phyloP scores from a whole-genome alignment of 2,113 vertebrate genomes.

The Stigmatopora argus region DNA sequence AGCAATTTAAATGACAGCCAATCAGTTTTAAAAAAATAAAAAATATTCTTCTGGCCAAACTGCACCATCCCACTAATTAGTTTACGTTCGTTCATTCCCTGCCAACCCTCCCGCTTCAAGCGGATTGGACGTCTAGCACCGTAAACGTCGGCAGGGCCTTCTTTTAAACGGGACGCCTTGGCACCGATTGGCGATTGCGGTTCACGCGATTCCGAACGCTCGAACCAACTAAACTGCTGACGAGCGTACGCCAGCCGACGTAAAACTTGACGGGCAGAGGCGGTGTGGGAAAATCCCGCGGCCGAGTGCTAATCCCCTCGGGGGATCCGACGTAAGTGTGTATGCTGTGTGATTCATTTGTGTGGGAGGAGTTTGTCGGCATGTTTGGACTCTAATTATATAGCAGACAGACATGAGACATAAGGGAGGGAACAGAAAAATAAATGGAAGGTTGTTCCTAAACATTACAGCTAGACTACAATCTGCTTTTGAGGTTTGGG shows the following conservation, averaged over 20 bases:
- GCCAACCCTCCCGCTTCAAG: no score
- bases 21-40: no score
- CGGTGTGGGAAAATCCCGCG: conserved; percentile 50
- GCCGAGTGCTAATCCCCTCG: conserved; percentile 45
- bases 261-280: conserved; percentile 31
- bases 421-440: not conserved
- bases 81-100: no score
- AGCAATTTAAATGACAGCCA: no score
- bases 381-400: not conserved
- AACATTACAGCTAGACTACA: not conserved
- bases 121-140: no score
- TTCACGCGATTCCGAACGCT: not conserved
- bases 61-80: no score
- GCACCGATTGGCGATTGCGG: not conserved
- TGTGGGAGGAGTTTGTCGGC: conserved; percentile 1
- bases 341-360: conserved; percentile 35
- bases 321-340: conserved; percentile 25
- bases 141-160: not conserved
- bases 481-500: not conserved
- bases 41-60: no score
- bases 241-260: conserved; percentile 37
- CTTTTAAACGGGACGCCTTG: not conserved
- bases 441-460: not conserved
- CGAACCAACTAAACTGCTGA: not conserved
- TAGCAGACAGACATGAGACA: conserved; percentile 13